Evolutionary conservation across 2,113 vertebrate species (phyloP).

Genomic region (Gobius niger): DNA sequence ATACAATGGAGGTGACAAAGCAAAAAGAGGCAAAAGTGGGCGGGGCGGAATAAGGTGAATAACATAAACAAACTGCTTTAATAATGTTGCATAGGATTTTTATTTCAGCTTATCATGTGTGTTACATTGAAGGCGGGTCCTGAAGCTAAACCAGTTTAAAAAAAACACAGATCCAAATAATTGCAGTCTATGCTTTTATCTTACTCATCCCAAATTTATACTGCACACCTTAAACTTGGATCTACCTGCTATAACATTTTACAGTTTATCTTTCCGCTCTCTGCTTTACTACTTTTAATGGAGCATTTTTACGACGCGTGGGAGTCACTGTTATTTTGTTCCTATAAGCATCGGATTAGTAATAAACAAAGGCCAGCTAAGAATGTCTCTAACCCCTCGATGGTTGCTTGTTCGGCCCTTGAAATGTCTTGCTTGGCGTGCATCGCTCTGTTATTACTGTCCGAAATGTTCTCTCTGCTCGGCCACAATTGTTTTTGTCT

Average conservation of each 20-base stretch:
- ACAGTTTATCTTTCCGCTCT: background rate
- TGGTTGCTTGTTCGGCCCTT: constrained; percentile 32
- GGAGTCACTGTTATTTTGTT: constrained; percentile 4
- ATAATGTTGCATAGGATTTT: no score
- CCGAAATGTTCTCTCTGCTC: constrained; percentile 29
- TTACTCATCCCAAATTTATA: no score
- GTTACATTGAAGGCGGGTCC: no score
- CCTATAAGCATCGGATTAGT: constrained; percentile 18
- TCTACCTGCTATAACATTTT: background rate
- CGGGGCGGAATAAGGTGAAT: no score
- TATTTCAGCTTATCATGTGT: no score
- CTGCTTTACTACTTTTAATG: background rate
- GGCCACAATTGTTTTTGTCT: constrained; percentile 62
- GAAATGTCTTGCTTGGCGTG: constrained; percentile 46
- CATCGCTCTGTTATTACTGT: constrained; percentile 60
- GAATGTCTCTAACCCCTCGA: constrained; percentile 41
- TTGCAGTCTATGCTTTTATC: no score
- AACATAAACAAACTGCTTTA: no score
- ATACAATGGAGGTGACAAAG: no score
- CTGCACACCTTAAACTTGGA: background rate
- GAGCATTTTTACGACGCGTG: constrained; percentile 2
- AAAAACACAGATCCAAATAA: no score
- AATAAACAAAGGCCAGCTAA: constrained; percentile 25
- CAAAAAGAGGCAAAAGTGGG: no score
- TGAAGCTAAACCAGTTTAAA: no score